A percentile compares a stretch with the other conserved stretches of the same genome.
These are phyloP conservation scores for Agraylea sexmaculata DNA, from an alignment of 1,140 invertebrate species.

Conservation along the genomic window DNA sequence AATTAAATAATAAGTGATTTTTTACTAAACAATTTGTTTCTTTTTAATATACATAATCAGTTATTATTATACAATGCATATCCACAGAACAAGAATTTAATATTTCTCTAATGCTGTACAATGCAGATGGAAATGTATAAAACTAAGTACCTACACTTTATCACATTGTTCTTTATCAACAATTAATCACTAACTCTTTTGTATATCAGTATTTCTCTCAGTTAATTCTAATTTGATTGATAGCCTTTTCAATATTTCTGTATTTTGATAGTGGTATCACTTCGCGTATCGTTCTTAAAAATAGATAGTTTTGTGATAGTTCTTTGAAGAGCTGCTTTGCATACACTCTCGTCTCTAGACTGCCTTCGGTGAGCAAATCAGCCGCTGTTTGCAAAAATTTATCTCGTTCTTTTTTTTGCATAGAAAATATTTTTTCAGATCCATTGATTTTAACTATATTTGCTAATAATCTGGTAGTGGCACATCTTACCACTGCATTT, in stretches of 20 bases:
- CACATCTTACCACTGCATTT: conserved; percentile 71
- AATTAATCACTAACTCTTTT: background rate
- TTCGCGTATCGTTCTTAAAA: conserved; percentile 51
- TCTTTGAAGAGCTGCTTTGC: conserved; percentile 52
- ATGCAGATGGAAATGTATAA: background rate
- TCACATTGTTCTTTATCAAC: background rate
- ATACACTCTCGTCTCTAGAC: conserved; percentile 68
- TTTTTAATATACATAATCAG: background rate
- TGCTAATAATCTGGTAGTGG: conserved; percentile 67
- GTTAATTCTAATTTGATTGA: conserved; percentile 28
- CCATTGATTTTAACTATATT: conserved; percentile 59
- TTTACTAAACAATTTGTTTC: background rate
- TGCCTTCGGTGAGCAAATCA: conserved; percentile 74
- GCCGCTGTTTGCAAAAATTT: conserved; percentile 68
- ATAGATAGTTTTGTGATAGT: conserved; percentile 48
- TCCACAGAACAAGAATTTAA: too few relatives aligned
- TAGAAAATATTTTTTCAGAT: conserved; percentile 54
- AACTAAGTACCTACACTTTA: background rate
- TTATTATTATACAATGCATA: too few relatives aligned
- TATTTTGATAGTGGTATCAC: conserved; percentile 51
- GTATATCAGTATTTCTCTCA: background rate
- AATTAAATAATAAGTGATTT: background rate
- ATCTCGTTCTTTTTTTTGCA: conserved; percentile 67
- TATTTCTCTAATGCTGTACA: background rate
- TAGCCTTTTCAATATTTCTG: conserved; percentile 54